Evolutionary conservation across 2,113 vertebrate species (phyloP).

Genomic region (human): GRCh38 chr14:100261501-100262000

Average conservation of each 20-base stretch:
- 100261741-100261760: not conserved
- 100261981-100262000: no score
- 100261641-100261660: not conserved
- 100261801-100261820: fast-evolving
- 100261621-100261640: fast-evolving
- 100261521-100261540: not conserved
- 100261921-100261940: no score
- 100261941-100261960: no score
- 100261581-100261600: not conserved
- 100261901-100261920: not conserved
- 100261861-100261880: no score
- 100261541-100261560: not conserved
- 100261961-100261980: no score
- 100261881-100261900: no score
- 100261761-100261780: not conserved
- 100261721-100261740: not conserved
- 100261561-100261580: not conserved
- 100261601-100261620: fast-evolving
- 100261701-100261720: not conserved
- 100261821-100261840: not conserved
- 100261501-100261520: not conserved
- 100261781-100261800: no score
- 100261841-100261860: not conserved
- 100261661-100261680: not conserved
- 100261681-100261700: fast-evolving